phyloP scores from a whole-genome alignment of 2,797 vertebrate species.

The Pachyuromys duprasi region DNA sequence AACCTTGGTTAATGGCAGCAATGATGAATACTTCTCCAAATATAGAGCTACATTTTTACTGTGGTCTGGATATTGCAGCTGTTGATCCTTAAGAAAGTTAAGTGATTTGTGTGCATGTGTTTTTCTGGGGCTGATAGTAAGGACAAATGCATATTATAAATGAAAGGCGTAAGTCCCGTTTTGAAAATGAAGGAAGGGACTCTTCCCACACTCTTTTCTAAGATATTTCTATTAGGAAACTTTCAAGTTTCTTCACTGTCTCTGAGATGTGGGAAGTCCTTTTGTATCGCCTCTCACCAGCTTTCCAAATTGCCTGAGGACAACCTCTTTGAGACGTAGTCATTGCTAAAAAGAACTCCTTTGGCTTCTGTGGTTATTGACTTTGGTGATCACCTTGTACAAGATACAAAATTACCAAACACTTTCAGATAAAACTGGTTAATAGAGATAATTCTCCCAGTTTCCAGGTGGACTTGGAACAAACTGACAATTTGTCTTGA shows the following conservation, averaged over 20 bases:
- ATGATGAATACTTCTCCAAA: not conserved
- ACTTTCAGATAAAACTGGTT: not conserved
- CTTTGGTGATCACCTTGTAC: not conserved
- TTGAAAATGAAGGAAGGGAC: constrained; percentile 37
- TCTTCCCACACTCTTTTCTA: not conserved
- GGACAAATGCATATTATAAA: not conserved
- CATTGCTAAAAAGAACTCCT: not conserved
- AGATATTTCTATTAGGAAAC: not conserved
- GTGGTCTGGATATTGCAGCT: not conserved
- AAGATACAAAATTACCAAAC: not conserved
- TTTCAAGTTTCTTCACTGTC: constrained; percentile 8
- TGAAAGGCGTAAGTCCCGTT: not conserved
- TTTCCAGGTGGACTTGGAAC: not conserved
- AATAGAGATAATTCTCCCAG: not conserved
- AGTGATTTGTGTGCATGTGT: not conserved
- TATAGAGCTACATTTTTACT: not conserved
- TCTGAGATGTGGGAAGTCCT: not conserved
- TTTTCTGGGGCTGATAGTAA: not conserved
- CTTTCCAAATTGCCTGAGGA: not conserved
- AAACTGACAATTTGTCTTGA: not conserved
- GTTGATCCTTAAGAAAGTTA: not conserved
- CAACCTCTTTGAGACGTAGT: not conserved
- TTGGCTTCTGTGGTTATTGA: not conserved
- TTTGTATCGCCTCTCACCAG: not conserved
- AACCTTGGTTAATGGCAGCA: not conserved